Base-by-base conservation (phyloP, 2,888 invertebrate species). In the Horisme vitalbata region DNA sequence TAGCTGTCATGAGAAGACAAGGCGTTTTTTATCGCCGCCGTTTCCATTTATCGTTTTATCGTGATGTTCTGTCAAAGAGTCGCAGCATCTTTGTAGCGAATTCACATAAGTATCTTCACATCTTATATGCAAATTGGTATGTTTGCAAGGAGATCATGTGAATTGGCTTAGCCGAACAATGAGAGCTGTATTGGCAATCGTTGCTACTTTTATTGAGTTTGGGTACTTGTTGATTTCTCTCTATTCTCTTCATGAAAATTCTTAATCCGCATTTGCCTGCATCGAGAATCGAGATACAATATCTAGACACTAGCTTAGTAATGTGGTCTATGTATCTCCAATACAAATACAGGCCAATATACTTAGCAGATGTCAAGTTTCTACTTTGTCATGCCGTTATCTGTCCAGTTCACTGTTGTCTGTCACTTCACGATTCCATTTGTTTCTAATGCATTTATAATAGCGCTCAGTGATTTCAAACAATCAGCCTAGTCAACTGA, bases 371-470 rank as follows among this genome's bases (percentile, higher is more conserved):
- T 6, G 14, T 26, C 30, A 7, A 23, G 28, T 21, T 34, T 32
- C 14, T 18, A 37, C 33, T 34, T 23, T 20, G 23, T 18, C 21
- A 35, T 20, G 13, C 36, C 32, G 39, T 41, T 50, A 37, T 30
- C 36, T 26, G 35, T 41, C 36, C 34, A n/a, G n/a, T n/a, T n/a
- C n/a, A 8, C 18, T 26, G 18, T 21, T 45, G 33, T 45, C 21
- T 6, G 20, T 11, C 34, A 32, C 30, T 57, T 44, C 43, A 28
- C 36, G 35, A 27, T 35, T 43, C 38, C 30, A 39, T 50, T 50
- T 53, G 48, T 61, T 61, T 63, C 58, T 69, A 68, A 71, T 71
- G 63, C 49, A 55, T 63, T 68, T 72, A 60, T 68, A 72, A 71
- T 68, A 65, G 62, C 57, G 28, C 35, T 34, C 43, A 59, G 44